Conservation (phyloP, 2,113 vertebrate genomes). For the Chionis minor region DNA sequence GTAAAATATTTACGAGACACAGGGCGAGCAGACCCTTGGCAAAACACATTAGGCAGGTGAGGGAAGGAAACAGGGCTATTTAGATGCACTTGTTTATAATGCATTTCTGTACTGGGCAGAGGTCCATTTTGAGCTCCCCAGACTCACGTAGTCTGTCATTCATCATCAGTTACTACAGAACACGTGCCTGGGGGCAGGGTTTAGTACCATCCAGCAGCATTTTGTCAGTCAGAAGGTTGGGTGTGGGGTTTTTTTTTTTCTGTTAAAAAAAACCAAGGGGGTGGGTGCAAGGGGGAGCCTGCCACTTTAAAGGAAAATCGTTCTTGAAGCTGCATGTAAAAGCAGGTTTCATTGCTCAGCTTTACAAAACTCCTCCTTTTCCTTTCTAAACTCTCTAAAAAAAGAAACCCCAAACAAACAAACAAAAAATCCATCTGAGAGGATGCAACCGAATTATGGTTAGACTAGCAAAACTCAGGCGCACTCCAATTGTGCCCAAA, state of each 20-base stretch:
- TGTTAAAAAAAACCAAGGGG: neutral
- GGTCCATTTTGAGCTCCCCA: neutral
- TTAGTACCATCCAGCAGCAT: neutral
- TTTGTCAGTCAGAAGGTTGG: neutral
- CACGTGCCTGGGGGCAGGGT: neutral
- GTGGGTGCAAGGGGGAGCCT: neutral
- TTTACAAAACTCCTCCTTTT: neutral
- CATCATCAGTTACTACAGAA: neutral
- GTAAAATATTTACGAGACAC: neutral
- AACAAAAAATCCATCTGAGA: neutral
- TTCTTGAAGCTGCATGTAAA: neutral
- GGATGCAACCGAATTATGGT: neutral
- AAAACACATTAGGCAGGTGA: conserved; percentile 28
- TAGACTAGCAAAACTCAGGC: neutral
- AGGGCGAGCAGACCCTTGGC: neutral
- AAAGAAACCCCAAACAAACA: neutral
- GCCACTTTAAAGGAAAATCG: neutral
- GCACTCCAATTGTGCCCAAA: neutral
- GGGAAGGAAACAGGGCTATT: neutral
- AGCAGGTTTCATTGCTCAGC: neutral
- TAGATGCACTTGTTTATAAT: neutral
- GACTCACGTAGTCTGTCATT: neutral
- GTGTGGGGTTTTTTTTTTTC: neutral
- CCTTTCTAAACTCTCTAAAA: neutral
- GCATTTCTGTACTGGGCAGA: neutral